Evolutionary conservation across 2,888 invertebrate genomes (phyloP), one percentile per base, ranked within the genome.

Genomic region (Microdon myrmicae): DNA sequence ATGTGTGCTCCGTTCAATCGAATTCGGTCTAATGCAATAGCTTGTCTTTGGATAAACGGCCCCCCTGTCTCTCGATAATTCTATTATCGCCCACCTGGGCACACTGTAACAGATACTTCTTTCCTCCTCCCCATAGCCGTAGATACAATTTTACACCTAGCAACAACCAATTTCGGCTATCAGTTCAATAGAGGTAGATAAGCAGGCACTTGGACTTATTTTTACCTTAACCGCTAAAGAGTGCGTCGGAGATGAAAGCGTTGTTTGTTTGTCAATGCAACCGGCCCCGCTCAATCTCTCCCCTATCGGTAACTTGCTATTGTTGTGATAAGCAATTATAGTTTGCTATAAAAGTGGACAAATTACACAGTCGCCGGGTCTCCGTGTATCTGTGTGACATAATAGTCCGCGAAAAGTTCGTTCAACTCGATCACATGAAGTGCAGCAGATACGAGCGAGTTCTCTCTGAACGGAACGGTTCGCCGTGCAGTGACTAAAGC

Each of bases 381-480:
- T 26, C 7, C 14, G 26, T 32, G 31, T 60, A 60, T 60, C 48
- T 43, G 35, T 60, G 60, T 60, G 60, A 60, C 60, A 60, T 60
- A 54, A 60, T 60, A 60, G 43, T 26, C 25, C 32, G 16, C 31
- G 34, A 25, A 19, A 23, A 54, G 60, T 60, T 60, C 60, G 48
- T 60, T 60, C 47, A 60, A 60, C 60, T 44, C 13, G 20, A 4
- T 32, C 12, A 31, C 47, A 23, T 60, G 54, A 25, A 41, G 31
- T 34, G 19, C 20, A 39, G 13, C 29, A 43, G 20, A 31, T 23
- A 22, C 12, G 17, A 44, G n/a, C n/a, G n/a, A n/a, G n/a, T 31
- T 17, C 10, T 17, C 41, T 51, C 47, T 41, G 34, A 16, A 45
- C 39, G 22, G 29, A 44, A 16, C 7, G 9, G 10, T 35, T 4